Evolutionary conservation across 2,113 vertebrate species (phyloP).

Genomic region (Steatornis caripensis): DNA sequence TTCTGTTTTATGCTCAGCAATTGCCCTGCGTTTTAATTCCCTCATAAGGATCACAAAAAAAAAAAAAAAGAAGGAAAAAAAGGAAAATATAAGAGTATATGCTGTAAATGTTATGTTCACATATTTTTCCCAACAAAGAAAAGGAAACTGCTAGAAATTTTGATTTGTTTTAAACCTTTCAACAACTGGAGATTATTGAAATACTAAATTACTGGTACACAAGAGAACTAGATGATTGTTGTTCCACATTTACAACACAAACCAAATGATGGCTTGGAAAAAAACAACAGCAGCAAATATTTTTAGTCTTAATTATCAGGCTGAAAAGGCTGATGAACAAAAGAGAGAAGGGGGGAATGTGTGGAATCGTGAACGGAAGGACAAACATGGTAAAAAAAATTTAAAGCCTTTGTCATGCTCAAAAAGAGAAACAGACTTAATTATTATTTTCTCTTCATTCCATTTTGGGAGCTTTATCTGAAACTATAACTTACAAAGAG

Average conservation of each 20-base stretch:
- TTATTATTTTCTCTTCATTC: conserved; percentile 68
- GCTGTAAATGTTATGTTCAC: conserved; percentile 10
- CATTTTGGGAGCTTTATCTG: conserved; percentile 73
- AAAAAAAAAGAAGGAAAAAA: background rate
- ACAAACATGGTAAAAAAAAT: background rate
- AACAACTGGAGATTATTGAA: conserved; percentile 48
- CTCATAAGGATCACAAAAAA: background rate
- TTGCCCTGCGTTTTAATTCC: conserved; percentile 26
- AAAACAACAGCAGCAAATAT: conserved; percentile 44
- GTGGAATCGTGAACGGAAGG: background rate
- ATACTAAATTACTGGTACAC: conserved; percentile 56
- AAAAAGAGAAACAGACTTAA: conserved; percentile 67
- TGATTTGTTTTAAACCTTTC: conserved; percentile 63
- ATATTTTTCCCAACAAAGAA: conserved; percentile 4
- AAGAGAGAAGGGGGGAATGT: conserved; percentile 18
- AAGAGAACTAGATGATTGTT: conserved; percentile 54
- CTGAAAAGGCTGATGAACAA: conserved; percentile 51
- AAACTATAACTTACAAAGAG: conserved; percentile 74
- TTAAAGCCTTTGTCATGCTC: conserved; percentile 60
- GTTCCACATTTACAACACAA: conserved; percentile 46
- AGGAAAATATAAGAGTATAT: background rate
- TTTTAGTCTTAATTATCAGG: conserved; percentile 55
- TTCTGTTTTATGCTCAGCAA: background rate
- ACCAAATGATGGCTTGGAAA: conserved; percentile 50
- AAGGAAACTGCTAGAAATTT: conserved; percentile 30